phyloP scores from a whole-genome alignment of 1,140 invertebrate species.

The Chlorops oryzae region DNA sequence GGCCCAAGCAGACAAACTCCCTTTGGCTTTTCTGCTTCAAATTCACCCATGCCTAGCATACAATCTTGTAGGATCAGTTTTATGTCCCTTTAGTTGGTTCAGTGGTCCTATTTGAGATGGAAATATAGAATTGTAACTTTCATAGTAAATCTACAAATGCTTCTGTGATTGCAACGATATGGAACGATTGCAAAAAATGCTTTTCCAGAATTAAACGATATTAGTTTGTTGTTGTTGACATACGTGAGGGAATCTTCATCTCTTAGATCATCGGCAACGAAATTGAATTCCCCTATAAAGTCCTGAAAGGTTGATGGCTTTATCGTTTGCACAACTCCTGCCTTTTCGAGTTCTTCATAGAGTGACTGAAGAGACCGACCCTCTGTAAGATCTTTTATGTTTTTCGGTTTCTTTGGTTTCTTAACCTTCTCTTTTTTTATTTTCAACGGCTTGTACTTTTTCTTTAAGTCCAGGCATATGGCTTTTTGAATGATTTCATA shows the following conservation, averaged over 20 bases:
- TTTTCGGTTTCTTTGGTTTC: constrained; percentile 60
- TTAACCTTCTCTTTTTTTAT: constrained; percentile 30
- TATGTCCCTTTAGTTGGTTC: constrained; percentile 58
- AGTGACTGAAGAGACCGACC: constrained; percentile 67
- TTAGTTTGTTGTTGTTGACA: constrained; percentile 20
- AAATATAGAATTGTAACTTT: background rate
- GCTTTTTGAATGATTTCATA: constrained; percentile 52
- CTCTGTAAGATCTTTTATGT: constrained; percentile 64
- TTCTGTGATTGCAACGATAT: constrained; percentile 9
- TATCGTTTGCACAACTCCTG: constrained; percentile 65
- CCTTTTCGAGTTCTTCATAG: constrained; percentile 70
- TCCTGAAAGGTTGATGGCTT: constrained; percentile 57
- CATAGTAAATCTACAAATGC: background rate
- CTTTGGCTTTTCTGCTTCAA: constrained; percentile 62
- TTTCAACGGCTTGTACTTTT: constrained; percentile 38
- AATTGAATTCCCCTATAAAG: constrained; percentile 68
- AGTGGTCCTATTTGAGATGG: constrained; percentile 52
- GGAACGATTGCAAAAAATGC: constrained; percentile 9
- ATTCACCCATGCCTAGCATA: constrained; percentile 54
- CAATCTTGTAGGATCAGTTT: constrained; percentile 39
- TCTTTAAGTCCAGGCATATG: constrained; percentile 46
- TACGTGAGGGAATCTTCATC: constrained; percentile 36
- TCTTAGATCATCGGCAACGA: constrained; percentile 53
- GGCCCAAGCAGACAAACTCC: constrained; percentile 73
- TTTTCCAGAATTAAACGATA: background rate